phyloP scores from a whole-genome alignment of 92 coral and sea anemone genomes.

The Paramuricea clavata region DNA sequence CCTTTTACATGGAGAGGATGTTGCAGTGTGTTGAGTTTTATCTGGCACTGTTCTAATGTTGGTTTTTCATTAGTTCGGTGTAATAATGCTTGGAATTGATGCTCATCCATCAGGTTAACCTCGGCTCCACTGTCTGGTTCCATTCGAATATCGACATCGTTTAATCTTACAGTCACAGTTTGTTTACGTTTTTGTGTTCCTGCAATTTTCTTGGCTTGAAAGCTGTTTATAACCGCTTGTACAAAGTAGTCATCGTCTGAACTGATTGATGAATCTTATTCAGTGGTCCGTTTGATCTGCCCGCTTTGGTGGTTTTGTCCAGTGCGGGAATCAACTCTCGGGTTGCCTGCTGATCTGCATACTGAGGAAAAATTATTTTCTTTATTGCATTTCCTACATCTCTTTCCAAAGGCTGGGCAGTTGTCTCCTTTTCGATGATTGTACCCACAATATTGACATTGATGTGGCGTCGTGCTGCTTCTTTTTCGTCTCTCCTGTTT shows the following conservation, averaged over 20 bases:
- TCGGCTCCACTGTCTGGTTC: slow-evolving; percentile 77
- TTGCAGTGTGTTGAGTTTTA: slow-evolving; percentile 59
- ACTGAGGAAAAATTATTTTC: slow-evolving; percentile 30
- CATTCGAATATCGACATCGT: slow-evolving; percentile 70
- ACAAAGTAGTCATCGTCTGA: slow-evolving; percentile 76
- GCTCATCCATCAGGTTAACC: slow-evolving; percentile 76
- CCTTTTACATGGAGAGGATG: slow-evolving; percentile 55
- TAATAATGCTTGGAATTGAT: slow-evolving; percentile 57
- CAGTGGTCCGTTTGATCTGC: slow-evolving; percentile 44
- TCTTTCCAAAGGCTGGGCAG: slow-evolving; percentile 36
- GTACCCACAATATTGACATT: background rate
- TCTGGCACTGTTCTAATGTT: slow-evolving; percentile 28
- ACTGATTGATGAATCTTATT: slow-evolving; percentile 58
- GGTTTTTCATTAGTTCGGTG: slow-evolving; percentile 42
- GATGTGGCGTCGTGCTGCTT: slow-evolving; percentile 14
- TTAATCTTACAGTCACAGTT: slow-evolving; percentile 68
- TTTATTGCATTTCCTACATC: slow-evolving; percentile 30
- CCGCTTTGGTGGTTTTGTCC: background rate
- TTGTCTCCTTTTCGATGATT: slow-evolving; percentile 23
- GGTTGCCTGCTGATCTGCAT: slow-evolving; percentile 20
- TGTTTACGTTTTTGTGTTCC: background rate
- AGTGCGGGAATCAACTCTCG: background rate
- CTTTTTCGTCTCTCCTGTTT: slow-evolving; percentile 46
- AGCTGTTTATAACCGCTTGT: slow-evolving; percentile 44
- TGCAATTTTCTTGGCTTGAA: slow-evolving; percentile 56